These are phyloP conservation scores for Pheosia gnoma DNA, from an alignment of 2,888 invertebrate species.

Conservation along the genomic window DNA sequence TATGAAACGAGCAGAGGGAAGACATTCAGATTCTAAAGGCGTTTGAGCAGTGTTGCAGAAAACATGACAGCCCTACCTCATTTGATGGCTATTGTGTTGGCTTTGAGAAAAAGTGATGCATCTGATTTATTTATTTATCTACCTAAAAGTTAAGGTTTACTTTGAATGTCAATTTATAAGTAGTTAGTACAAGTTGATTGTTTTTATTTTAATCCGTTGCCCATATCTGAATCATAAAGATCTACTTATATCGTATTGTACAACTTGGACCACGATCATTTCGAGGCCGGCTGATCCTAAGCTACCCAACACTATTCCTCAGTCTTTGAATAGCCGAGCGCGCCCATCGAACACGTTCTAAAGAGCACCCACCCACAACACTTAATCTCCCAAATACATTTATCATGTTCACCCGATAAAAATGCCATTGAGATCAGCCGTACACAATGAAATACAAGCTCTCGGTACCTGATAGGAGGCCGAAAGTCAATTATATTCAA, in stretches of 20 bases:
- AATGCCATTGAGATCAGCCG: conserved; percentile 79
- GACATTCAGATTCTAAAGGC: conserved; percentile 37
- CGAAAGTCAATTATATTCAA: conserved; percentile 84
- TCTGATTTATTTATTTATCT: not conserved
- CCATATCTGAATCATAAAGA: too few relatives aligned
- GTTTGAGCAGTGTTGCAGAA: conserved; percentile 58
- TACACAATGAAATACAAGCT: conserved; percentile 74
- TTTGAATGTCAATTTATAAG: too few relatives aligned
- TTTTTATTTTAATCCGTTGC: too few relatives aligned
- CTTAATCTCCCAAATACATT: conserved; percentile 81
- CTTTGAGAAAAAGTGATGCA: not conserved
- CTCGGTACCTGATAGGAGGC: conserved; percentile 75
- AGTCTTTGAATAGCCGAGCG: conserved; percentile 53
- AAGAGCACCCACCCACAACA: conserved; percentile 64
- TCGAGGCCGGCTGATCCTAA: conserved; percentile 19
- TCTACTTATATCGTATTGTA: too few relatives aligned
- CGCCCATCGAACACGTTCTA: conserved; percentile 34
- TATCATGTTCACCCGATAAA: conserved; percentile 81
- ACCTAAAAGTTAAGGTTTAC: too few relatives aligned
- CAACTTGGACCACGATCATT: not conserved
- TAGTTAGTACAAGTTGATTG: too few relatives aligned
- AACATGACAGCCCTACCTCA: conserved; percentile 36
- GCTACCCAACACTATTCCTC: conserved; percentile 39
- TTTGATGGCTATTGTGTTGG: conserved; percentile 6
- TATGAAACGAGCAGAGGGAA: conserved; percentile 50